Evolutionary conservation across 2,888 invertebrate species (phyloP).

Genomic region (Lacanobia wlatinum): DNA sequence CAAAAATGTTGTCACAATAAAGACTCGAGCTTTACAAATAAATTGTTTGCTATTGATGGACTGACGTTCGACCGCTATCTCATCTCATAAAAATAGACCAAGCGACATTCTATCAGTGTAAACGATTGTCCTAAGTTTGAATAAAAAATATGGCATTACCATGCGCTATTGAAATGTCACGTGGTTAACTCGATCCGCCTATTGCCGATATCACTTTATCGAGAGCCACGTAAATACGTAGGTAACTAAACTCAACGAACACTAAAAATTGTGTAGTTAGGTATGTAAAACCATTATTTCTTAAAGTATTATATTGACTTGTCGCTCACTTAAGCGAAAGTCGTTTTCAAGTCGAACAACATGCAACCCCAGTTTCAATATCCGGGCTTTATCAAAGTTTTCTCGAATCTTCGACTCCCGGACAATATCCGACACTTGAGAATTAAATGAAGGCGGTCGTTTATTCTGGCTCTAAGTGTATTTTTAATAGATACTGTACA

Average conservation of each 20-base stretch:
- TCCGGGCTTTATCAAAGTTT: slow-evolving; percentile 54
- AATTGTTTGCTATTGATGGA: no score
- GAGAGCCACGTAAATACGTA: no score
- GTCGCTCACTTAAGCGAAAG: slow-evolving; percentile 19
- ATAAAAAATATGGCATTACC: no score
- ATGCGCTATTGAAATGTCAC: no score
- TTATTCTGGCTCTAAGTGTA: slow-evolving; percentile 31
- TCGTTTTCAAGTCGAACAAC: slow-evolving; percentile 33
- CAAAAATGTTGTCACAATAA: neutral
- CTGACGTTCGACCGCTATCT: no score
- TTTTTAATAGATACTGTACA: slow-evolving; percentile 7
- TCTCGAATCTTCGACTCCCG: slow-evolving; percentile 36
- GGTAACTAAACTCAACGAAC: neutral
- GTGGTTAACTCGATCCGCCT: no score
- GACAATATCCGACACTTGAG: slow-evolving; percentile 58
- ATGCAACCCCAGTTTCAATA: slow-evolving; percentile 53
- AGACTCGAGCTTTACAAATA: neutral
- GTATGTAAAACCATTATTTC: neutral
- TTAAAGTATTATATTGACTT: slow-evolving; percentile 13
- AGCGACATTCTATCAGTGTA: no score
- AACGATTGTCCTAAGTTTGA: no score
- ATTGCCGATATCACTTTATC: no score
- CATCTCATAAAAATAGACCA: no score
- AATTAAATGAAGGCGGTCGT: slow-evolving; percentile 45
- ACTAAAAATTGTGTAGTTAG: no score